Conservation (phyloP, 1,140 invertebrate genomes). For the Eupeodes corollae region DNA sequence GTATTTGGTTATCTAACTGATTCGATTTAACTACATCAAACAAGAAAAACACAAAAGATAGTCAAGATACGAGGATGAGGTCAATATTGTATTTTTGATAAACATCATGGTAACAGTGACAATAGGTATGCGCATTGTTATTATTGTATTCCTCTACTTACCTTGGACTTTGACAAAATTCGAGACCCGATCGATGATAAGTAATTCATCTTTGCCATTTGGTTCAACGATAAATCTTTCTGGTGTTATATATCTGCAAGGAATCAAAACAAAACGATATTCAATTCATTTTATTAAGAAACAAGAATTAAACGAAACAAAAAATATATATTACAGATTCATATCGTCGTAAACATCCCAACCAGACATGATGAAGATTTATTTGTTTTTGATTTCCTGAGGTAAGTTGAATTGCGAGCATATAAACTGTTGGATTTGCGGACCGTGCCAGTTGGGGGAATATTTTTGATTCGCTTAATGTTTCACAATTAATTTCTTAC, state of each 20-base stretch:
- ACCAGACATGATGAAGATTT: background rate
- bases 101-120: too few species aligned
- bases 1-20: constrained; percentile 29
- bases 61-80: background rate
- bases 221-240: constrained; percentile 65
- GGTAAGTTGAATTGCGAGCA: too few species aligned
- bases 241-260: constrained; percentile 53
- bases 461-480: too few species aligned
- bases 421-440: too few species aligned
- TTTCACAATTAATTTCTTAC: too few species aligned
- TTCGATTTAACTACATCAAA: constrained; percentile 13
- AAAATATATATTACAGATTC: constrained; percentile 52
- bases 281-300: constrained; percentile 1
- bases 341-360: constrained; percentile 47
- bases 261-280: constrained; percentile 6
- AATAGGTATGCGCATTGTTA: too few species aligned
- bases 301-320: constrained; percentile 4
- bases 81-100: background rate
- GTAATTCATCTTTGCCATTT: constrained; percentile 45
- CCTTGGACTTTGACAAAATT: constrained; percentile 54
- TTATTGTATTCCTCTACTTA: constrained; percentile 26
- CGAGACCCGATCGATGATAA: constrained; percentile 60
- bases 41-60: constrained; percentile 14
- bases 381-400: too few species aligned
- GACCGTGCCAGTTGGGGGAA: too few species aligned